Conservation (phyloP, 2,797 vertebrate genomes). For the Hirundo rustica region DNA sequence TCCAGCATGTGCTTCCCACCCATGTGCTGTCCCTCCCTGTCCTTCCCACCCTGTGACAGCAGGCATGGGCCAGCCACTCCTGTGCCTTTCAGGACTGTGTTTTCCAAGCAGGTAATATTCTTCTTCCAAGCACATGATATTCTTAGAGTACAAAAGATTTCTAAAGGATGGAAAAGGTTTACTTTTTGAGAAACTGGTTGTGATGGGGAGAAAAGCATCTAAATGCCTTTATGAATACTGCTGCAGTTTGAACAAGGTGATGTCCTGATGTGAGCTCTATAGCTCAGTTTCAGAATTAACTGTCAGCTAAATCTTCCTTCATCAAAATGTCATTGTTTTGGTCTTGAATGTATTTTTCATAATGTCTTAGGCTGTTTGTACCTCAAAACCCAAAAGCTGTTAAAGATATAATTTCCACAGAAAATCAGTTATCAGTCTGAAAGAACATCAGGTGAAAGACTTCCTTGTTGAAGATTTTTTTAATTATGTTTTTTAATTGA, state of each 20-base stretch:
- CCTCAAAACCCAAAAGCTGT: neutral
- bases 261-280: neutral
- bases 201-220: neutral
- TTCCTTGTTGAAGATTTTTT: neutral
- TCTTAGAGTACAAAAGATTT: neutral
- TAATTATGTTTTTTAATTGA: neutral
- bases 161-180: neutral
- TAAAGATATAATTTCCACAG: neutral
- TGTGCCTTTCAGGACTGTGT: accelerated
- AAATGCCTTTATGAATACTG: neutral
- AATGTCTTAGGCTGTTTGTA: neutral
- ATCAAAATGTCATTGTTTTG: neutral
- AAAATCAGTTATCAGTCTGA: neutral
- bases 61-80: neutral
- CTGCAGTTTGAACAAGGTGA: neutral
- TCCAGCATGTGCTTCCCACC: no score
- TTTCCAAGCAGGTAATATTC: neutral
- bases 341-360: neutral
- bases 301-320: neutral
- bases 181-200: no score
- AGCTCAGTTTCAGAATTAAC: neutral
- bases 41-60: neutral
- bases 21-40: neutral
- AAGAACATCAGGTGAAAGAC: neutral
- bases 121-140: neutral